phyloP scores from a whole-genome alignment of 53 echinoderm and acorn worm species.

The Astropecten irregularis region DNA sequence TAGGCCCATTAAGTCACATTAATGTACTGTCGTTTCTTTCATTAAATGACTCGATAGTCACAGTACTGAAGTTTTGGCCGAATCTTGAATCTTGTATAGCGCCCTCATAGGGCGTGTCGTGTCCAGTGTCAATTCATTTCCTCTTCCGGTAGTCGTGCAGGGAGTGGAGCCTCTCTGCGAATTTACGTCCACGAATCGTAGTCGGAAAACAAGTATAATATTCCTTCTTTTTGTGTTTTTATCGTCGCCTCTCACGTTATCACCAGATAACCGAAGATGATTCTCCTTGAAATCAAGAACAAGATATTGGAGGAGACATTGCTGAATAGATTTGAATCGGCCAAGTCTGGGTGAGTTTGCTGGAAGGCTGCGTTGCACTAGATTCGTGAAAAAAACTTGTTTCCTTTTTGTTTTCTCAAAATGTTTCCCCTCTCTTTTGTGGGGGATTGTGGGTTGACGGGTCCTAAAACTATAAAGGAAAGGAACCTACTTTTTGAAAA shows the following conservation, averaged over 20 bases:
- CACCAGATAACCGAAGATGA: constrained; percentile 67
- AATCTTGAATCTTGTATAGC: too few relatives aligned
- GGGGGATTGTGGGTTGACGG: too few relatives aligned
- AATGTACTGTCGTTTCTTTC: too few relatives aligned
- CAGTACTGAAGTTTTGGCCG: too few relatives aligned
- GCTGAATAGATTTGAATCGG: constrained; percentile 71
- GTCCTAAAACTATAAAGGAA: too few relatives aligned
- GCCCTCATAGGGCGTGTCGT: background rate
- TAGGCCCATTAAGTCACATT: too few relatives aligned
- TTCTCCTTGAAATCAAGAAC: constrained; percentile 93
- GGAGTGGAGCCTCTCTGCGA: constrained; percentile 8
- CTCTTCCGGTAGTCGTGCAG: constrained; percentile 39
- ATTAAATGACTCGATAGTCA: too few relatives aligned
- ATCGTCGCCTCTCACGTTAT: background rate
- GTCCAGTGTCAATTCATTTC: constrained; percentile 49
- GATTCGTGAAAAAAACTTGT: constrained; percentile 37
- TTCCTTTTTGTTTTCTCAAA: background rate
- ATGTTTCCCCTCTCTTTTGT: background rate
- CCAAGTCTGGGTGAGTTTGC: constrained; percentile 74
- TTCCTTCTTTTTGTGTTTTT: background rate
- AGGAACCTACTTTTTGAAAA: too few relatives aligned
- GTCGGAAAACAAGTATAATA: background rate
- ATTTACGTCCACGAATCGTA: background rate
- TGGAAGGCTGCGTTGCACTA: constrained; percentile 1
- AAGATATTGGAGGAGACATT: constrained; percentile 90